These are phyloP conservation scores for Agriopis aurantiaria DNA, from an alignment of 2,888 invertebrate species.

Conservation along the genomic window DNA sequence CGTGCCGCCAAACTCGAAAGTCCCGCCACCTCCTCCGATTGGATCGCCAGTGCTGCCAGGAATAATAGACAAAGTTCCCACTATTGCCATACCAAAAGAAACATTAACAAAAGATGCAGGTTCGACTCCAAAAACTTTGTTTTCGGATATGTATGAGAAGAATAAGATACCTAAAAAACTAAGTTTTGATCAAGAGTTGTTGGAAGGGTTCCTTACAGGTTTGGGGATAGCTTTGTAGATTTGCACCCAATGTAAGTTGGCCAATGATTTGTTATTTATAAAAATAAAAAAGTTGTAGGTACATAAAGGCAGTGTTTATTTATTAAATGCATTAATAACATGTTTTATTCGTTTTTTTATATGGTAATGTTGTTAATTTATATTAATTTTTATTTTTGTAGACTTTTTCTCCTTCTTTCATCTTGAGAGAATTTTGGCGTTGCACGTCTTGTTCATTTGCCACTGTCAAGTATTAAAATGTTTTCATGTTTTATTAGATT, in stretches of 20 bases:
- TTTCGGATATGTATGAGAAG: slow-evolving; percentile 35
- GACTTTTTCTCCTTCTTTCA: too few relatives aligned
- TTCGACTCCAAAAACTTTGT: slow-evolving; percentile 27
- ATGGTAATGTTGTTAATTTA: background rate
- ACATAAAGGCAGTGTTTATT: background rate
- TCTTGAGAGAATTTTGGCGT: too few relatives aligned
- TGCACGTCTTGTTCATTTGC: too few relatives aligned
- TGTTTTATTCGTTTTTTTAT: too few relatives aligned
- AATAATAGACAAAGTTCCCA: slow-evolving; percentile 48
- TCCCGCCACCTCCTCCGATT: slow-evolving; percentile 45
- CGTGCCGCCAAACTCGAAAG: slow-evolving; percentile 42
- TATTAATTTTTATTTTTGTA: background rate
- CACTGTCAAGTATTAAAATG: too few relatives aligned
- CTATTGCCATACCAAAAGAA: slow-evolving; percentile 41
- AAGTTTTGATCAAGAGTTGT: slow-evolving; percentile 57
- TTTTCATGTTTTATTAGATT: too few relatives aligned
- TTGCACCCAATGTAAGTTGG: background rate
- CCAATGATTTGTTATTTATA: background rate
- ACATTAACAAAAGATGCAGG: slow-evolving; percentile 37
- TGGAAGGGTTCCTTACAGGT: slow-evolving; percentile 57
- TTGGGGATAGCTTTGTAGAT: slow-evolving; percentile 46
- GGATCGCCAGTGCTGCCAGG: slow-evolving; percentile 51
- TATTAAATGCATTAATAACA: too few relatives aligned
- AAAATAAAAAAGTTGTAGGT: background rate
- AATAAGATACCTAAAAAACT: slow-evolving; percentile 44